These are phyloP conservation scores for Dinocampus coccinellae DNA, from an alignment of 2,888 invertebrate species.

Conservation along the genomic window DNA sequence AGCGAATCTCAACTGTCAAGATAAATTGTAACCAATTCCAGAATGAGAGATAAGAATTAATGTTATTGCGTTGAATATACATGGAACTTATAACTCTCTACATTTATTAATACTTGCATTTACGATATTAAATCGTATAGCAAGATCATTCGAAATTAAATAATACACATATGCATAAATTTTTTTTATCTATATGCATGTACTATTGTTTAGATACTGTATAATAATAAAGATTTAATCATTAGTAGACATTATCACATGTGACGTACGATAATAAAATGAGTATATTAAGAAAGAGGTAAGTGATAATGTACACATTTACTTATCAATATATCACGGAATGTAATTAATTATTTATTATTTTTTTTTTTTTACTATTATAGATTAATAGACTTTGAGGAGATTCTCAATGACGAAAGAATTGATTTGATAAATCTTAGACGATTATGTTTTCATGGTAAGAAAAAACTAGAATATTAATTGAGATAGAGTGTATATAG, in stretches of 20 bases:
- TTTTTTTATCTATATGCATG: neutral
- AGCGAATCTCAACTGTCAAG: neutral
- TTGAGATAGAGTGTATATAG: slow-evolving; percentile 50
- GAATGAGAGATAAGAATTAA: slow-evolving; percentile 1
- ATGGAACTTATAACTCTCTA: neutral
- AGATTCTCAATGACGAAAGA: slow-evolving; percentile 77
- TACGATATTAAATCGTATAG: neutral
- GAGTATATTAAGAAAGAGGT: slow-evolving; percentile 62
- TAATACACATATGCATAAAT: neutral
- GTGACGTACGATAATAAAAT: slow-evolving; percentile 47
- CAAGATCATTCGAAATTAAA: neutral
- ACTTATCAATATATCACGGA: neutral
- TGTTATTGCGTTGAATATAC: neutral
- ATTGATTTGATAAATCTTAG: slow-evolving; percentile 79
- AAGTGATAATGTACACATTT: slow-evolving; percentile 12
- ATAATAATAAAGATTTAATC: neutral
- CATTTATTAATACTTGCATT: neutral
- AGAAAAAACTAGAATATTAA: too few relatives aligned
- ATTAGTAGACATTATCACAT: neutral
- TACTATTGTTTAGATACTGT: neutral
- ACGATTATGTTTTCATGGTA: slow-evolving; percentile 86
- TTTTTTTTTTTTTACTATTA: slow-evolving; percentile 66
- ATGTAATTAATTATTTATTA: neutral
- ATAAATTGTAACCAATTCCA: slow-evolving; percentile 7
- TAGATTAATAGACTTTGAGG: slow-evolving; percentile 87